phyloP scores from a whole-genome alignment of 2,113 vertebrate genomes.

The Psilopsiagon aurifrons region DNA sequence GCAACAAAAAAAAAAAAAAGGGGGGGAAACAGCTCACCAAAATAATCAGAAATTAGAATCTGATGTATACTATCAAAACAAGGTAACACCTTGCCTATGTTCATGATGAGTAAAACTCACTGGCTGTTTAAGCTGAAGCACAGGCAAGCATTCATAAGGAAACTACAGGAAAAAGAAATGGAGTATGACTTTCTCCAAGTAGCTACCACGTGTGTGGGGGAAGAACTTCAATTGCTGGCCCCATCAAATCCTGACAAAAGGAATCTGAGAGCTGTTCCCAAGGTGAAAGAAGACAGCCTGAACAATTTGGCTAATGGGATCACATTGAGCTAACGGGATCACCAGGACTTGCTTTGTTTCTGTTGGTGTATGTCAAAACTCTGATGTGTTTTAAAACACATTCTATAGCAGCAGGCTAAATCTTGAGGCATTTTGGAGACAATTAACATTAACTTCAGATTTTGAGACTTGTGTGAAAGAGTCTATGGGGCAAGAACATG shows the following conservation, averaged over 20 bases:
- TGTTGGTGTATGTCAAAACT: constrained; percentile 58
- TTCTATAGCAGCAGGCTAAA: constrained; percentile 29
- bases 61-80: background rate
- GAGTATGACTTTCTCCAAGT: constrained; percentile 16
- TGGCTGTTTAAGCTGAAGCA: background rate
- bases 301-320: constrained; percentile 72
- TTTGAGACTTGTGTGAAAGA: constrained; percentile 2
- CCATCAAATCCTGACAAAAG: constrained; percentile 57
- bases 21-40: background rate
- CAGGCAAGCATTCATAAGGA: background rate
- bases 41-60: background rate
- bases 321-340: constrained; percentile 65
- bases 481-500: background rate
- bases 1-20: background rate
- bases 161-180: constrained; percentile 41
- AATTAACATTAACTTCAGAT: constrained; percentile 4
- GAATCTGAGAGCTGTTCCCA: constrained; percentile 71
- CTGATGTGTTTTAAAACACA: constrained; percentile 58
- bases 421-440: background rate
- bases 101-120: background rate
- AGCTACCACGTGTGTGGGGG: constrained; percentile 4
- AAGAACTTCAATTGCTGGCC: constrained; percentile 49
- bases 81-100: background rate
- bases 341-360: constrained; percentile 34
- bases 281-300: constrained; percentile 65